phyloP scores from a whole-genome alignment of 1,140 invertebrate genomes.

The Drosophila takahashii region DNA sequence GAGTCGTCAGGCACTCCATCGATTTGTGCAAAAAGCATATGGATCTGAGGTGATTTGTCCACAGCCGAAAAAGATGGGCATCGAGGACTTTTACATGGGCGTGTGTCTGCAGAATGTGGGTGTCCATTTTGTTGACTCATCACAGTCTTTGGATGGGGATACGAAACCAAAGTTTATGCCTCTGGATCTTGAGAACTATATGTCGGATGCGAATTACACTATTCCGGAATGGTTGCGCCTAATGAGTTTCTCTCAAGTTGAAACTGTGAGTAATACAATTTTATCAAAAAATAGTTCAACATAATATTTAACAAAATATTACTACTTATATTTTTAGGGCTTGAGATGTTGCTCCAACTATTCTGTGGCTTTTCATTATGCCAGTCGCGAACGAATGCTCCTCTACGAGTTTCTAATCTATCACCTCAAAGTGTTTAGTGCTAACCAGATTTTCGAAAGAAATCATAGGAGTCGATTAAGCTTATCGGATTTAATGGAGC shows the following conservation, averaged over 20 bases:
- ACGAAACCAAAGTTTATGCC: slow-evolving; percentile 57
- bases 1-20: slow-evolving; percentile 90
- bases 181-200: slow-evolving; percentile 87
- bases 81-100: slow-evolving; percentile 97
- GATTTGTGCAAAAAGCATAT: slow-evolving; percentile 90
- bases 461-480: slow-evolving; percentile 12
- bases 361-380: slow-evolving; percentile 67
- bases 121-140: slow-evolving; percentile 86
- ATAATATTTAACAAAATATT: background rate
- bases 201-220: slow-evolving; percentile 34
- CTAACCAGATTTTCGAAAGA: background rate
- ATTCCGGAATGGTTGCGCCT: slow-evolving; percentile 58
- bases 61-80: slow-evolving; percentile 88
- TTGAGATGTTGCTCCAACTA: slow-evolving; percentile 61
- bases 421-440: slow-evolving; percentile 36
- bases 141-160: slow-evolving; percentile 38
- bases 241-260: slow-evolving; percentile 48
- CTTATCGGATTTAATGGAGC: slow-evolving; percentile 31
- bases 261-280: slow-evolving; percentile 33
- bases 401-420: slow-evolving; percentile 71
- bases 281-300: background rate
- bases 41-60: slow-evolving; percentile 89
- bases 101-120: slow-evolving; percentile 95
- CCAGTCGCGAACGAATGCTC: slow-evolving; percentile 60
- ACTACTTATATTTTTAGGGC: slow-evolving; percentile 27